phyloP scores from a whole-genome alignment of 2,888 invertebrate genomes.

The Plutella xylostella region DNA sequence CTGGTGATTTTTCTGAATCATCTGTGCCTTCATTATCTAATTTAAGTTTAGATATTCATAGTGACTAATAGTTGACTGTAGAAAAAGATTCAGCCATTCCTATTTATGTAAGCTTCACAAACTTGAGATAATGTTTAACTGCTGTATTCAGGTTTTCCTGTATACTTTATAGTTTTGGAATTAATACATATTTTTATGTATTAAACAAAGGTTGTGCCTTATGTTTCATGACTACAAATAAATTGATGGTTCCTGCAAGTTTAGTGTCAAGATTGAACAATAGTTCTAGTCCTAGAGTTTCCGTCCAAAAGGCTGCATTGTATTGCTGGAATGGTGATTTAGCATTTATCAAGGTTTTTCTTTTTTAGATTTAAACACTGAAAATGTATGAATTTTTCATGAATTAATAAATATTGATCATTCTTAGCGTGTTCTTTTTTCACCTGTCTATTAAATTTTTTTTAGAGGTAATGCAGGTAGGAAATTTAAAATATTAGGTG shows the following conservation, averaged over 20 bases:
- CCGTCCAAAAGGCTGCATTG: slow-evolving; percentile 63
- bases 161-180: too few relatives aligned
- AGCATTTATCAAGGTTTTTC: too few relatives aligned
- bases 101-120: too few relatives aligned
- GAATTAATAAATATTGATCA: too few relatives aligned
- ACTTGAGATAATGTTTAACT: too few relatives aligned
- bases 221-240: slow-evolving; percentile 1
- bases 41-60: slow-evolving; percentile 57
- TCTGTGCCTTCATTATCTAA: slow-evolving; percentile 57
- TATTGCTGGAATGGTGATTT: background rate
- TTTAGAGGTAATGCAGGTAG: background rate
- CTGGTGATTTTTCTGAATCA: slow-evolving; percentile 54
- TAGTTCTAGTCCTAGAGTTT: slow-evolving; percentile 57
- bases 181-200: background rate
- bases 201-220: slow-evolving; percentile 3
- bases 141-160: too few relatives aligned
- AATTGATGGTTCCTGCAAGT: background rate
- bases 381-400: too few relatives aligned
- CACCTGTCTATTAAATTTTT: background rate
- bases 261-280: background rate
- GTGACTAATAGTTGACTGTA: too few relatives aligned
- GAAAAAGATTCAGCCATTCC: too few relatives aligned
- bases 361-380: too few relatives aligned
- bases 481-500: too few relatives aligned
- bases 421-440: too few relatives aligned